Conservation (phyloP, 1,140 invertebrate species). For the Rhopalosiphum padi region DNA sequence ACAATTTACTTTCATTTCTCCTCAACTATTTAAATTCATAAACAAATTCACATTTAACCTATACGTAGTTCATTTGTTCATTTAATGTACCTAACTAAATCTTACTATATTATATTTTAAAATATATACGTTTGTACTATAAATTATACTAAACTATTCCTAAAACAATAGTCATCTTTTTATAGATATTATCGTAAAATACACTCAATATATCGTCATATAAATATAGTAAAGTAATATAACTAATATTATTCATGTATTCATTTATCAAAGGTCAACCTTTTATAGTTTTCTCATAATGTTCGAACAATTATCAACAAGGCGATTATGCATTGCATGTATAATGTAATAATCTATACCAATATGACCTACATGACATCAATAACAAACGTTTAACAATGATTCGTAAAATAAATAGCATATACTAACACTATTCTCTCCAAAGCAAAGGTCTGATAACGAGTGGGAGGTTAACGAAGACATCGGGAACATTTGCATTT, state of each 20-base stretch:
- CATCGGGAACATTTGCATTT: constrained; percentile 54
- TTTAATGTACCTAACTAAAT: background rate
- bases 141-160: background rate
- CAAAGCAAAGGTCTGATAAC: background rate
- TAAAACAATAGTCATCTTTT: background rate
- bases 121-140: background rate
- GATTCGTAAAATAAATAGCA: background rate
- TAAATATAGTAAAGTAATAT: background rate
- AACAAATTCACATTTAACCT: background rate
- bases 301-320: background rate
- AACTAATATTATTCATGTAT: background rate
- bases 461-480: constrained; percentile 31
- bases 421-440: background rate
- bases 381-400: background rate
- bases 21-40: background rate
- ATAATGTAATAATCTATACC: too few relatives aligned
- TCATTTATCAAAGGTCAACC: background rate
- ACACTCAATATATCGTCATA: background rate
- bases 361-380: background rate
- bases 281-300: background rate
- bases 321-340: background rate
- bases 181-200: background rate
- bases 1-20: background rate
- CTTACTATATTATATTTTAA: background rate
- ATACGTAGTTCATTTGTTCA: background rate